Conservation (phyloP, 2,113 vertebrate genomes). For the Rhombomys opimus region DNA sequence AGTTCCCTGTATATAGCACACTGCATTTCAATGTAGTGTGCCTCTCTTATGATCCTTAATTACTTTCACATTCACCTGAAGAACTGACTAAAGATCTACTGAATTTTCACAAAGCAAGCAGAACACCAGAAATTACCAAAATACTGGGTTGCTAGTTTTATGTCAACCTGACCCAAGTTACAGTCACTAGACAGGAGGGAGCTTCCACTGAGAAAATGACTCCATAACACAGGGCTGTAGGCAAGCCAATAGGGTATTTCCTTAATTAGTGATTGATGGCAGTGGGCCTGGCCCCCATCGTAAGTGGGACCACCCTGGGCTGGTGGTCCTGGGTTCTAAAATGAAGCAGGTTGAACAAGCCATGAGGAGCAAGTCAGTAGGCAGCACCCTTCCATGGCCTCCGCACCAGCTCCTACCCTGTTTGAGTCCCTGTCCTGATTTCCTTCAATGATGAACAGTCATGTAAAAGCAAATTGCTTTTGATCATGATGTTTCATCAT, state of each 20-base stretch:
- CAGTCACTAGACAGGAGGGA: background rate
- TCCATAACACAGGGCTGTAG: background rate
- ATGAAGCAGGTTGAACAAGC: background rate
- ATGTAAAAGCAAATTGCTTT: background rate
- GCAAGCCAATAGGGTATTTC: background rate
- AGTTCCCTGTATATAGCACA: background rate
- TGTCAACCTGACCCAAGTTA: background rate
- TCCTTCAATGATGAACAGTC: background rate
- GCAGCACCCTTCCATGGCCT: background rate
- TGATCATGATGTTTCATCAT: background rate
- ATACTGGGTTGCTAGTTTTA: background rate
- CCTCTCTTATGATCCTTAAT: background rate
- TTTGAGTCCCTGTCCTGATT: background rate
- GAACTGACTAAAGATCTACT: background rate
- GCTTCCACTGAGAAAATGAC: background rate
- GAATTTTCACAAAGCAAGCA: conserved; percentile 7
- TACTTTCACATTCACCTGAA: background rate
- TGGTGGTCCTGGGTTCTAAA: background rate
- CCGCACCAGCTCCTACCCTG: background rate
- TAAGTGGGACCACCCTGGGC: background rate
- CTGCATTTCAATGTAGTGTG: background rate
- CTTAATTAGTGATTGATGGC: background rate
- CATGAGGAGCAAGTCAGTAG: background rate
- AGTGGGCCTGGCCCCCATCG: too few species aligned
- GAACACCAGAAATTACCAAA: background rate